Evolutionary conservation across 2,113 vertebrate genomes (phyloP).

Genomic region (Pelusios castaneus): DNA sequence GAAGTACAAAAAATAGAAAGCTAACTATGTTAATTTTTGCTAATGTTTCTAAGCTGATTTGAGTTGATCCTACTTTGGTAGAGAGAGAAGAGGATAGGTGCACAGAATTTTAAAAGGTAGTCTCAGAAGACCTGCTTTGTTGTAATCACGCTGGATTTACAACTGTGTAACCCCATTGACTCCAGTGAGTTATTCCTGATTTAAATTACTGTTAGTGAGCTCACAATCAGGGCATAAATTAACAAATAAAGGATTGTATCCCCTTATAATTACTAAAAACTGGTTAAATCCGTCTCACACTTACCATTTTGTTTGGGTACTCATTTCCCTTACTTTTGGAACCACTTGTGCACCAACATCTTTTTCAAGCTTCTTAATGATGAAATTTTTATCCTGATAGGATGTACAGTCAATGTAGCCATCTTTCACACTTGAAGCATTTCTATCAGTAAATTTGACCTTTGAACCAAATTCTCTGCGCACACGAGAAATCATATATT

Average conservation of each 20-base stretch:
- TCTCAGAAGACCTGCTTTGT: background rate
- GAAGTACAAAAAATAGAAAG: background rate
- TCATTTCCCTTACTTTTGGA: slow-evolving; percentile 68
- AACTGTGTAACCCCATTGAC: background rate
- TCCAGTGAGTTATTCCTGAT: background rate
- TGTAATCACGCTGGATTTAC: background rate
- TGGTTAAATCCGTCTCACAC: background rate
- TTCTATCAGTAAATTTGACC: slow-evolving; percentile 80
- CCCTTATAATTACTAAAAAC: background rate
- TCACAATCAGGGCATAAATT: background rate
- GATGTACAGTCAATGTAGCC: slow-evolving; percentile 79
- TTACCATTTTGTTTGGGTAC: slow-evolving; percentile 89
- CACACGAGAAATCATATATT: slow-evolving; percentile 80
- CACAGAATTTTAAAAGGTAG: background rate
- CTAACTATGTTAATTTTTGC: background rate
- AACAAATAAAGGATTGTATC: background rate
- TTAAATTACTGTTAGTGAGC: background rate
- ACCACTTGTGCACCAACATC: slow-evolving; percentile 79
- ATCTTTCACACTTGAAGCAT: slow-evolving; percentile 74
- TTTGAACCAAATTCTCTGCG: slow-evolving; percentile 77
- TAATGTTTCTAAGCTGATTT: background rate
- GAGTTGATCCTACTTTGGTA: background rate
- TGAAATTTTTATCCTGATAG: slow-evolving; percentile 86
- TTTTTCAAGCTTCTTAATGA: slow-evolving; percentile 82
- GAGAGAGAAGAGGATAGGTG: background rate